phyloP scores from a whole-genome alignment of 2,888 invertebrate species.

The Synergus umbraculus region DNA sequence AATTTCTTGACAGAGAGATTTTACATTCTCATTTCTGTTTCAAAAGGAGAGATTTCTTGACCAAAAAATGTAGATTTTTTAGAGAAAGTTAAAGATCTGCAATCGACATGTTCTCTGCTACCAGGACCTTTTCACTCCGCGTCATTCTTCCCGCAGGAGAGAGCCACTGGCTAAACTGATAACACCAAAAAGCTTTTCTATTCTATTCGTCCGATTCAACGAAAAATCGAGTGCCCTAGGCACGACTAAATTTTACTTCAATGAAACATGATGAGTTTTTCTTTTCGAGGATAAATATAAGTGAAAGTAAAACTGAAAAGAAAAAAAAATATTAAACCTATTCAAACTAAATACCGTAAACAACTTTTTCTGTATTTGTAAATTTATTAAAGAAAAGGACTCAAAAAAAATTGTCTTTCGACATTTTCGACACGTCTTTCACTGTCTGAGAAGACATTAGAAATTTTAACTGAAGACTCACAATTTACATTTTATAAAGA shows the following conservation, averaged over 20 bases:
- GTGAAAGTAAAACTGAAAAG: neutral
- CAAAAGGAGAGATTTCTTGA: neutral
- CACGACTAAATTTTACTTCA: slow-evolving; percentile 1
- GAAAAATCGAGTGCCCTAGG: neutral
- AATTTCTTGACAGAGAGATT: no score
- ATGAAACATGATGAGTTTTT: slow-evolving; percentile 8
- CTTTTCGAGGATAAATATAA: neutral
- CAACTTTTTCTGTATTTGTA: neutral
- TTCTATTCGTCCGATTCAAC: slow-evolving; percentile 26
- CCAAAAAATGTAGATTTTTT: neutral
- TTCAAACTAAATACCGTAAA: neutral
- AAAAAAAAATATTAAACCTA: neutral
- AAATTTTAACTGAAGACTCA: neutral
- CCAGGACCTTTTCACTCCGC: slow-evolving; percentile 7
- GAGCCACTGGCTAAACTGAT: slow-evolving; percentile 66
- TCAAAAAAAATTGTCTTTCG: neutral
- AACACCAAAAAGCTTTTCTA: slow-evolving; percentile 66
- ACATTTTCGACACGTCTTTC: neutral
- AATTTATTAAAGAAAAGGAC: slow-evolving; percentile 5
- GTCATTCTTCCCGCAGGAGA: slow-evolving; percentile 39
- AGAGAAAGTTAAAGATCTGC: slow-evolving; percentile 34
- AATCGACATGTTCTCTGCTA: neutral
- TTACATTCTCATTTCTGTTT: no score
- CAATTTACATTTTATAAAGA: neutral
- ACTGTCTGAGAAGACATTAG: neutral